Evolutionary conservation across 2,797 vertebrate species (phyloP).

Genomic region (Macropodus opercularis): DNA sequence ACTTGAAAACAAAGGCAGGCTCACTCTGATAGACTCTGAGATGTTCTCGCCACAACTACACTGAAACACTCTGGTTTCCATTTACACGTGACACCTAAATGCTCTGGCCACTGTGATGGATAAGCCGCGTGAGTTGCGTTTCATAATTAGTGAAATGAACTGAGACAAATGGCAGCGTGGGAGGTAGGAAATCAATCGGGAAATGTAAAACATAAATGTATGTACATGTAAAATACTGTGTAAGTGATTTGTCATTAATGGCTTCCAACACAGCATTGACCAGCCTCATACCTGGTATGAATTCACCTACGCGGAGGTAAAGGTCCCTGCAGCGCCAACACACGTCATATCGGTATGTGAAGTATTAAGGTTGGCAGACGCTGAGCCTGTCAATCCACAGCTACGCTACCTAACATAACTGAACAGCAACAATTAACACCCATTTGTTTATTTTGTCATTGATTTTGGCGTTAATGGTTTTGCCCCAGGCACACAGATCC

Average conservation of each 20-base stretch:
- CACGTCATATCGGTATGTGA: no score
- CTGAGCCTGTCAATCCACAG: conserved; percentile 37
- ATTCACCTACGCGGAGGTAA: conserved; percentile 32
- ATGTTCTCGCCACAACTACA: no score
- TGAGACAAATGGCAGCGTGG: conserved; percentile 1
- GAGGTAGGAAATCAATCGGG: conserved; percentile 1
- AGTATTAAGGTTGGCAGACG: conserved; percentile 58
- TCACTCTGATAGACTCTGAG: no score
- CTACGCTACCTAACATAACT: conserved; percentile 35
- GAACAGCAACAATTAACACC: conserved; percentile 56
- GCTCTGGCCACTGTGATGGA: conserved; percentile 7
- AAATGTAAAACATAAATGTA: neutral
- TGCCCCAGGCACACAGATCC: conserved; percentile 60
- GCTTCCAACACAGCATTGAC: conserved; percentile 2
- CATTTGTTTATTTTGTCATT: conserved; percentile 56
- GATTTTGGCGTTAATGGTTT: conserved; percentile 54
- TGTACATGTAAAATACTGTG: conserved; percentile 7
- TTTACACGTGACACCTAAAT: conserved; percentile 29
- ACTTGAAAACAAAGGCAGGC: conserved; percentile 1
- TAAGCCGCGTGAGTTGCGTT: conserved; percentile 17
- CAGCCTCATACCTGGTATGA: conserved; percentile 28
- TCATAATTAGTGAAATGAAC: conserved; percentile 9
- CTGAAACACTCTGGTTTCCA: no score
- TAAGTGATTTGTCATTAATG: conserved; percentile 9
- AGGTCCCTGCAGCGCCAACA: no score